A percentile compares a stretch with the other conserved stretches of the same genome.
phyloP scores from a whole-genome alignment of 92 coral and sea anemone species.

The Porites rus region DNA sequence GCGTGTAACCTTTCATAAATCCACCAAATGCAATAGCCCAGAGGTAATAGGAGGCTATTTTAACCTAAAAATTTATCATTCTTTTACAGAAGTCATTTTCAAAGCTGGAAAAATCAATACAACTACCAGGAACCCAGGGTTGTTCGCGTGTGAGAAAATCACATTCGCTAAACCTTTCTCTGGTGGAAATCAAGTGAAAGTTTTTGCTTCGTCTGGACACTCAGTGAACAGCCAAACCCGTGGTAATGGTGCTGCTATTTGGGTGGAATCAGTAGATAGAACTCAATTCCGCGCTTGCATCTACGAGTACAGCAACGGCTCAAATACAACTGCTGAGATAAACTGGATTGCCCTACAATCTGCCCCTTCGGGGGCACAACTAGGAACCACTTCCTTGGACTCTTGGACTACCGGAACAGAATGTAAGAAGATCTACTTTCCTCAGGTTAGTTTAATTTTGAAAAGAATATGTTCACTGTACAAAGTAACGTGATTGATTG shows the following conservation, averaged over 20 bases:
- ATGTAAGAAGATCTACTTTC: not conserved
- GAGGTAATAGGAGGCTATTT: not conserved
- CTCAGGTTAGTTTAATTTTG: not conserved
- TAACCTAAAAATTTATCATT: no score
- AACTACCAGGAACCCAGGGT: not conserved
- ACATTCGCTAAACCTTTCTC: not conserved
- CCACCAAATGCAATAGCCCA: not conserved
- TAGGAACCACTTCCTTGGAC: not conserved
- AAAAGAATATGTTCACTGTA: no score
- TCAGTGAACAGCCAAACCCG: not conserved
- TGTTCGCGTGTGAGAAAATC: constrained; percentile 14
- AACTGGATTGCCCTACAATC: constrained; percentile 10
- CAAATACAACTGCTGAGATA: not conserved
- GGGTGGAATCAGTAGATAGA: constrained; percentile 16
- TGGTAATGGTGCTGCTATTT: constrained; percentile 31
- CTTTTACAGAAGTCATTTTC: not conserved
- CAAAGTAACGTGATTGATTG: no score
- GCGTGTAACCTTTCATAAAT: no score
- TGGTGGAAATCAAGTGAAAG: not conserved
- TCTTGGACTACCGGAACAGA: constrained; percentile 38
- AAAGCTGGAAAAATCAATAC: constrained; percentile 13
- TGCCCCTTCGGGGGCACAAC: not conserved
- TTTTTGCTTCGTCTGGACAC: constrained; percentile 18
- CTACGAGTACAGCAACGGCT: constrained; percentile 4
- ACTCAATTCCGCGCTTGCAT: constrained; percentile 4